Evolutionary conservation across 2,797 vertebrate species (phyloP).

Genomic region (Oreochromis grahami): DNA sequence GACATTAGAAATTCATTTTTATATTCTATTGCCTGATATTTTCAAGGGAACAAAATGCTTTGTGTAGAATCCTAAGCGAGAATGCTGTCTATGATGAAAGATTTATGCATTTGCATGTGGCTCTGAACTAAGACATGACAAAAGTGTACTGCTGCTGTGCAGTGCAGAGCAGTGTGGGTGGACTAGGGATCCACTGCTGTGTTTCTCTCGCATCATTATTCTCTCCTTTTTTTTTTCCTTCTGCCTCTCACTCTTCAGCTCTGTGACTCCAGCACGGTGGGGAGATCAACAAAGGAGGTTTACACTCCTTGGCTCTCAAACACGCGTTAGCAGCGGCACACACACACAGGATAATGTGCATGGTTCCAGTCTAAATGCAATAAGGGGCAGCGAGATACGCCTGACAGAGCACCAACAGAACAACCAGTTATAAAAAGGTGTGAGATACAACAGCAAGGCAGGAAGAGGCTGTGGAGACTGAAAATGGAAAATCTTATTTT

Average conservation of each 20-base stretch:
- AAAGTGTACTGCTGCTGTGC: slow-evolving; percentile 63
- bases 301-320: slow-evolving; percentile 58
- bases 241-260: slow-evolving; percentile 59
- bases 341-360: slow-evolving; percentile 47
- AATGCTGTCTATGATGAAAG: slow-evolving; percentile 64
- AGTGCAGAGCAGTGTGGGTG: slow-evolving; percentile 66
- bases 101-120: slow-evolving; percentile 71
- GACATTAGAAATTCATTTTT: slow-evolving; percentile 33
- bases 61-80: slow-evolving; percentile 47
- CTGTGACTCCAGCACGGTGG: slow-evolving; percentile 61
- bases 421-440: slow-evolving; percentile 33
- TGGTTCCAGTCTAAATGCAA: slow-evolving; percentile 49
- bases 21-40: slow-evolving; percentile 49
- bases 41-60: slow-evolving; percentile 62
- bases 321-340: slow-evolving; percentile 52
- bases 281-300: slow-evolving; percentile 66
- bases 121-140: slow-evolving; percentile 70
- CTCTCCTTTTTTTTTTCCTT: slow-evolving; percentile 14
- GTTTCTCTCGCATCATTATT: slow-evolving; percentile 73
- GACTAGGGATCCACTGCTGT: slow-evolving; percentile 68
- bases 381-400: slow-evolving; percentile 43
- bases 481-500: slow-evolving; percentile 27
- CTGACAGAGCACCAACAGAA: slow-evolving; percentile 27
- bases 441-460: slow-evolving; percentile 8
- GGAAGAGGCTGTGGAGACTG: slow-evolving; percentile 1